Evolutionary conservation across 1,140 invertebrate species (phyloP), one percentile per base, ranked within the genome.

Genomic region (Macrocentrus cingulum): DNA sequence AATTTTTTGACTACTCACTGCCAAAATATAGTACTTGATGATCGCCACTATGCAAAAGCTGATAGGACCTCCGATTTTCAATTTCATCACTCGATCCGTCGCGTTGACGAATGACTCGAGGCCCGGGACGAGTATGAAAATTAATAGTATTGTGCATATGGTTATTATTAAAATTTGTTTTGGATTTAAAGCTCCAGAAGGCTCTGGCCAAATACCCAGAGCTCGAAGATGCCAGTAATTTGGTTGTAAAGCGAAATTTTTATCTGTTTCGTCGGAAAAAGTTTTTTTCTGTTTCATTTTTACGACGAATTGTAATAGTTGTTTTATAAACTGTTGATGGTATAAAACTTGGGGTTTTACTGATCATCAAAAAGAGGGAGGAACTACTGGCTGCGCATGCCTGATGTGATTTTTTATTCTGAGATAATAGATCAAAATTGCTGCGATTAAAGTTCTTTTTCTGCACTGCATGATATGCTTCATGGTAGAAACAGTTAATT

Each of bases 11-110:
- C 41, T 23, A 16, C 56, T 59, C 16, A 48, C 42, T 7, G 50
- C 6, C 13, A 67, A 37, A 34, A 52, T 59, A 36, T 16, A 48
- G 34, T 60, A 67, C 23, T 67, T 67, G 13, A 61, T 50, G 15
- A 63, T 46, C 7, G 50, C 56, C 13, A 54, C 55, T 0, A 25
- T 23, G 7, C 65, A 61, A 51, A 67, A 67, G 13, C 59, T 57
- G 7, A 49, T n/a, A 3, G 29, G n/a, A 6, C 46, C 46, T 32
- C 23, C 15, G n/a, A 49, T 9, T 32, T 16, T 23, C 1, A 49
- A 2, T 49, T 18, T 49, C n/a, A 34, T 23, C 22, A 11, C 3
- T 3, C n/a, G 2, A 49, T 23, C 25, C 18, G 22, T 34, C 6
- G 34, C 46, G 6, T 23, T 32, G 2, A 32, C 13, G 8, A 49